A percentile compares a stretch with the other conserved stretches of the same genome.
Evolutionary conservation across 2,888 invertebrate genomes (phyloP).

Genomic region (Clusia tigrina): DNA sequence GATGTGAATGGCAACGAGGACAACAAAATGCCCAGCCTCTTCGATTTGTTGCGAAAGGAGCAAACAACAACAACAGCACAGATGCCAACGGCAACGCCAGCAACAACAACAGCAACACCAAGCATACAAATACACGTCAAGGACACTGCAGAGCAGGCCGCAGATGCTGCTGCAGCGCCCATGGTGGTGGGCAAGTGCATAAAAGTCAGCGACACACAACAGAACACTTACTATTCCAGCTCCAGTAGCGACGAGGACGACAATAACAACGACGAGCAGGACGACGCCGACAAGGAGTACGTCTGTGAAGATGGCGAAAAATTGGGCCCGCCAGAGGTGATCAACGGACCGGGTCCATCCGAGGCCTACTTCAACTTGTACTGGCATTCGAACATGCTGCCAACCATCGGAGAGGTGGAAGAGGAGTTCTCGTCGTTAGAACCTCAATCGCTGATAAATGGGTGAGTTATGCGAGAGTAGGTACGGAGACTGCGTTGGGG

Average conservation of each 20-base stretch:
- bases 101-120: conserved; percentile 56
- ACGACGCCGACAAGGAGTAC: conserved; percentile 56
- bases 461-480: no score
- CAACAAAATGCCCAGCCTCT: conserved; percentile 71
- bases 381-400: conserved; percentile 64
- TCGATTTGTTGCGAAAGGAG: conserved; percentile 76
- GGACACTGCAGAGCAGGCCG: conserved; percentile 41
- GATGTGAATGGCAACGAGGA: conserved; percentile 62
- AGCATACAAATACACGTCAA: conserved; percentile 13
- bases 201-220: conserved; percentile 49
- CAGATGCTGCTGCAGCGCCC: conserved; percentile 45
- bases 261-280: conserved; percentile 37
- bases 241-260: conserved; percentile 57
- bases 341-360: conserved; percentile 63
- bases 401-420: conserved; percentile 64
- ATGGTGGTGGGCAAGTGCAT: conserved; percentile 60
- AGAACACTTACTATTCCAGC: conserved; percentile 52
- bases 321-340: conserved; percentile 62
- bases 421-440: conserved; percentile 64
- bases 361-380: conserved; percentile 65
- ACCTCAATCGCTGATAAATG: conserved; percentile 55
- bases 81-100: conserved; percentile 40
- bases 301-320: conserved; percentile 64
- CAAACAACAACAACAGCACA: conserved; percentile 49
- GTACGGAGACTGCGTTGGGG: no score